Percentiles rank a stretch among this genome's conserved stretches.
Conservation (phyloP, 2,888 invertebrate species). For the Andrena minutula region DNA sequence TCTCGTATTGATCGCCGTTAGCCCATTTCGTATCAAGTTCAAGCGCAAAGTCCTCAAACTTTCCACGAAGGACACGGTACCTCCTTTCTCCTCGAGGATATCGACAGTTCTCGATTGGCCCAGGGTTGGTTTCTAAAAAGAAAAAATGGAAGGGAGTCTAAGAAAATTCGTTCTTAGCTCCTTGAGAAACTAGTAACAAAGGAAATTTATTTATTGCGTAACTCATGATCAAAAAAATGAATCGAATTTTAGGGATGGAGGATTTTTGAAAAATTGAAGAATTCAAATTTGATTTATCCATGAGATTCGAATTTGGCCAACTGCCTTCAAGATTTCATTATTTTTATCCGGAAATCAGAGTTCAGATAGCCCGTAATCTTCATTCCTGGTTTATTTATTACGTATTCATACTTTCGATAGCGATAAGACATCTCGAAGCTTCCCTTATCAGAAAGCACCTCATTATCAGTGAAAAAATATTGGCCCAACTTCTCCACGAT, state of each 20-base stretch:
- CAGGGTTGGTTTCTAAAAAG: neutral
- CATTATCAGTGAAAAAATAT: conserved; percentile 52
- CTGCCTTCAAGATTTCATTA: neutral
- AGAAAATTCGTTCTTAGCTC: neutral
- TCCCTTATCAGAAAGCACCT: conserved; percentile 1
- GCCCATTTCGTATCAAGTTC: conserved; percentile 83
- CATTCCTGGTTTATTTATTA: neutral
- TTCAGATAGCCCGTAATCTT: neutral
- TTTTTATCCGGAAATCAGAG: neutral
- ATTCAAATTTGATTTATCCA: too few species aligned
- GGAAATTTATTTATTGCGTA: neutral
- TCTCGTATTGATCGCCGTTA: conserved; percentile 82
- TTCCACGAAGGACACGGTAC: conserved; percentile 49
- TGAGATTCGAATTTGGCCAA: too few species aligned
- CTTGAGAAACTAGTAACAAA: neutral
- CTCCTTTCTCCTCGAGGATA: conserved; percentile 37
- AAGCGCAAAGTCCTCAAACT: conserved; percentile 76
- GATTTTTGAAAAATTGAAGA: too few species aligned
- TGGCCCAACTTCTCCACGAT: conserved; percentile 18
- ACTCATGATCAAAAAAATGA: too few species aligned
- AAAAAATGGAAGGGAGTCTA: neutral
- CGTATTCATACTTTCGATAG: neutral
- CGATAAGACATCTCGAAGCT: conserved; percentile 14
- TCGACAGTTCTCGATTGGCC: conserved; percentile 7
- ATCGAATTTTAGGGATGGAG: too few species aligned